phyloP scores from a whole-genome alignment of 2,113 vertebrate species.

The Oceanites oceanicus region DNA sequence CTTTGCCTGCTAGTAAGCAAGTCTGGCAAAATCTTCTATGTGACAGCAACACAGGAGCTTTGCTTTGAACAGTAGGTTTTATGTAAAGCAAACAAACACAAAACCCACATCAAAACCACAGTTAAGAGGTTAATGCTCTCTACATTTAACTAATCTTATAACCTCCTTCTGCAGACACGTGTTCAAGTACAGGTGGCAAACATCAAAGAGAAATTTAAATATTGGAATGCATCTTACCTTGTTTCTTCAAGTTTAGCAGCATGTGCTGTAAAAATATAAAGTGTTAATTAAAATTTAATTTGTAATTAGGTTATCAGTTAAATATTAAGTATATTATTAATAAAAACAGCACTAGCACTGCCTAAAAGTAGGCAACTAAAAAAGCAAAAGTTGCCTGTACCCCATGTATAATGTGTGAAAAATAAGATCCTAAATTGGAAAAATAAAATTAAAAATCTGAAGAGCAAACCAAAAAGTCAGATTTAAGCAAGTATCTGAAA shows the following conservation, averaged over 20 bases:
- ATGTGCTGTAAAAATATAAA: slow-evolving; percentile 47
- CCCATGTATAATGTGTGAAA: background rate
- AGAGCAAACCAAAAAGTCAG: background rate
- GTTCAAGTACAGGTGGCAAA: background rate
- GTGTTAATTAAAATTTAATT: background rate
- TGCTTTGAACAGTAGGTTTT: background rate
- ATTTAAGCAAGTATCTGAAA: background rate
- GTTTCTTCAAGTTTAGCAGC: slow-evolving; percentile 70
- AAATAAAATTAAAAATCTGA: background rate
- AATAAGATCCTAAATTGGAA: background rate
- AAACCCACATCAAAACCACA: background rate
- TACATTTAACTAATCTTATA: background rate
- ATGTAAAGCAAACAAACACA: background rate
- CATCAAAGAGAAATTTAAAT: background rate
- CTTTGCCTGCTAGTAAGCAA: background rate
- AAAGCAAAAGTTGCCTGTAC: background rate
- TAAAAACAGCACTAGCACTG: background rate
- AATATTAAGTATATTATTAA: background rate
- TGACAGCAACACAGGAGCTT: background rate
- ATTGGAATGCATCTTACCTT: slow-evolving; percentile 57
- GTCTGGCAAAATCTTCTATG: background rate
- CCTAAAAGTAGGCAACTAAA: background rate
- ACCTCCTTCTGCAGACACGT: background rate
- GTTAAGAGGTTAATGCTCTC: background rate
- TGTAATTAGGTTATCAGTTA: background rate